Evolutionary conservation across 2,797 vertebrate species (phyloP).

Genomic region (Danio jaintianensis): DNA sequence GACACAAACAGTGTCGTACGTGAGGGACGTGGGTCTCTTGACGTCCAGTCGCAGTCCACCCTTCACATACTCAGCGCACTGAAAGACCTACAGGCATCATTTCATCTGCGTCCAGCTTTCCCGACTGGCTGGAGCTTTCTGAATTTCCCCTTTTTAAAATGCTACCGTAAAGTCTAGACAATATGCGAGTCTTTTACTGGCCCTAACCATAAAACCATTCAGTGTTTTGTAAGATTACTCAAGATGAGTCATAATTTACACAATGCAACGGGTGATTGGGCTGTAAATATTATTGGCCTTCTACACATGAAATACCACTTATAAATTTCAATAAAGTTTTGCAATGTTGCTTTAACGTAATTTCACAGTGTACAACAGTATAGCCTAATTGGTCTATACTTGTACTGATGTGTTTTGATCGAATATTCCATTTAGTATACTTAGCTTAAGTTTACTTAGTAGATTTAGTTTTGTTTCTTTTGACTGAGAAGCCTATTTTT

Average conservation of each 20-base stretch:
- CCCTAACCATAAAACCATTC: not conserved
- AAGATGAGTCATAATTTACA: not conserved
- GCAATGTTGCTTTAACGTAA: not conserved
- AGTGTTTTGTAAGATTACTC: slow-evolving; percentile 1
- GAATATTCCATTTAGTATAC: too few relatives aligned
- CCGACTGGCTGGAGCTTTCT: slow-evolving; percentile 29
- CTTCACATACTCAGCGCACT: not conserved
- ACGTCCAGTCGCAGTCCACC: slow-evolving; percentile 13
- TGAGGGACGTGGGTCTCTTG: slow-evolving; percentile 37
- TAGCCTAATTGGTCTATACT: too few relatives aligned
- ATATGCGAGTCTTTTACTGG: slow-evolving; percentile 15
- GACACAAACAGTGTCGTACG: slow-evolving; percentile 34
- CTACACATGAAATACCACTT: not conserved
- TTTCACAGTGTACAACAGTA: not conserved
- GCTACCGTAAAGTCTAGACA: slow-evolving; percentile 59
- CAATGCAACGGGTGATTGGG: not conserved
- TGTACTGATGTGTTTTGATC: too few relatives aligned
- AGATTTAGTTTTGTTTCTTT: too few relatives aligned
- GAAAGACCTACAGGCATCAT: slow-evolving; percentile 38
- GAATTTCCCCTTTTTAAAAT: slow-evolving; percentile 57
- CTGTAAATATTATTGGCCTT: not conserved
- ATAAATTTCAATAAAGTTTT: not conserved
- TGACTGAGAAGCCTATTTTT: too few relatives aligned
- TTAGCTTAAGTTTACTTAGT: too few relatives aligned
- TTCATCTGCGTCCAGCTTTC: slow-evolving; percentile 35